phyloP scores from a whole-genome alignment of 2,797 vertebrate species.

The Heliangelus exortis region DNA sequence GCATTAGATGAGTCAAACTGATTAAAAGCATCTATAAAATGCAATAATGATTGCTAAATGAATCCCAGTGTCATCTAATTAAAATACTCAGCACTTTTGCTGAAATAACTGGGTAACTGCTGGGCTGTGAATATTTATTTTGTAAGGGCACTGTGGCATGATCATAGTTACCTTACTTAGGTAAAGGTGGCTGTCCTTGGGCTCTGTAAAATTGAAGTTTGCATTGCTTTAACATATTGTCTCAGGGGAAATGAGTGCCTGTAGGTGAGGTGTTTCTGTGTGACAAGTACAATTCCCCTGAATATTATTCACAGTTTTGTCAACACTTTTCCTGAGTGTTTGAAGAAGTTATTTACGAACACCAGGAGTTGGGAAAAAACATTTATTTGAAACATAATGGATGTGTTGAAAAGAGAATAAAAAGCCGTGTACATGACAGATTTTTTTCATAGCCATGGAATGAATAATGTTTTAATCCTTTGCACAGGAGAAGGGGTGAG shows the following conservation, averaged over 20 bases:
- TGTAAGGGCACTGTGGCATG: background rate
- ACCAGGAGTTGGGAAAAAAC: background rate
- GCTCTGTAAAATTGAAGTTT: background rate
- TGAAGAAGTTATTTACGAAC: conserved; percentile 45
- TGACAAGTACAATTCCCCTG: background rate
- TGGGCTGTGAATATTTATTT: background rate
- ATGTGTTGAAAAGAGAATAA: conserved; percentile 39
- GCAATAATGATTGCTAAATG: background rate
- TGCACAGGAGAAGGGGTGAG: background rate
- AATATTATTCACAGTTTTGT: conserved; percentile 43
- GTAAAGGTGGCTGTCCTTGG: background rate
- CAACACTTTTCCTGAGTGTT: background rate
- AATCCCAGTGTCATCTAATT: background rate
- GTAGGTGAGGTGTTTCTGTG: background rate
- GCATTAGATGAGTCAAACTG: background rate
- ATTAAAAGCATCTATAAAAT: background rate
- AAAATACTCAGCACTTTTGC: background rate
- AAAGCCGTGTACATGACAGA: background rate
- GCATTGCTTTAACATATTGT: background rate
- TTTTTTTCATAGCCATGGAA: background rate
- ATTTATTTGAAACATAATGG: conserved; percentile 47
- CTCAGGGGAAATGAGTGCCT: background rate
- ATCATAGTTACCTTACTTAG: background rate
- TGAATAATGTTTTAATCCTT: conserved; percentile 51
- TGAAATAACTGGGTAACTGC: background rate